Evolutionary conservation across 2,888 invertebrate species (phyloP), one percentile per base, ranked within the genome.

Genomic region (Tipula confusa): DNA sequence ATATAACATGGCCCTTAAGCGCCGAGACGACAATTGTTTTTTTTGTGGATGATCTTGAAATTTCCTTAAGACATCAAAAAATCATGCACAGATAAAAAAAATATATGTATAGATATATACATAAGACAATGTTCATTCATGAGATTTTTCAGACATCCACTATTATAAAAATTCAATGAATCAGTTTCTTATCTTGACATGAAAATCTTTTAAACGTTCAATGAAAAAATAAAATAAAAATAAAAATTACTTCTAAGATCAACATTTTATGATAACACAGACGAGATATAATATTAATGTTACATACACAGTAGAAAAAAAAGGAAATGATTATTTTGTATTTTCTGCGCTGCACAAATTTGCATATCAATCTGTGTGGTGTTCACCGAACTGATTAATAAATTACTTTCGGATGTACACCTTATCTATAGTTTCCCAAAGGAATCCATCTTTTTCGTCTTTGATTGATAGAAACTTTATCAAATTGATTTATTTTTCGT

Each of bases 311-410:
- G 64, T 15, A 43, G 15, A 36, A 64, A 64, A 64, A 79, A 79
- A 79, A 80, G 80, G 80, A 80, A 80, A 80, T 80, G 80, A 80
- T 80, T 29, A 80, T 80, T 80, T 80, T 29, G 64, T 24, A 80
- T 80, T 80, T 31, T 80, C 15, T 29, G 31, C 80, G 29, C 31
- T 80, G 80, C 31, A 11, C 29, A 84, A 84, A 85, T 86, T 86
- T 86, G 85, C 86, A 86, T 86, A 85, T 85, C 84, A 84, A 85
- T 85, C 85, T 85, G 84, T 85, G 85, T 85, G 86, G 86, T 86
- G 85, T 86, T 86, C 87, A 82, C 80, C 80, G 80, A 82, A 82
- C 82, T 82, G 82, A 82, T 82, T 36, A 82, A 82, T 33, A 82
- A 82, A 82, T 33, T 29, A 82, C 82, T 82, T 80, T 80, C 80